These are phyloP conservation scores for Carassius gibelio DNA, from an alignment of 2,113 vertebrate species.

Conservation along the genomic window DNA sequence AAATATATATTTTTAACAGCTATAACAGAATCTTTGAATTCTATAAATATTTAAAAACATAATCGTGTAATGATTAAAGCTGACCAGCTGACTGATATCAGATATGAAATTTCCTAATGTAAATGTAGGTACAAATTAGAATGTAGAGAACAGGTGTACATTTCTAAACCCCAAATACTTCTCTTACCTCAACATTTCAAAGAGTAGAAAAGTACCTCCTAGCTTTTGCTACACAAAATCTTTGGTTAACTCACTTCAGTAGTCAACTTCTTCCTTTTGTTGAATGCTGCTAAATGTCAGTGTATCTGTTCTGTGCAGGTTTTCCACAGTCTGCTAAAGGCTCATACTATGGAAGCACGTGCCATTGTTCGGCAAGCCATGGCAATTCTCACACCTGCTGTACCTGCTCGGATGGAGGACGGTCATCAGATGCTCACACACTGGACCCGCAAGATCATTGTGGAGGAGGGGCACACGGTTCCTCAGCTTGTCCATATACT, in stretches of 20 bases:
- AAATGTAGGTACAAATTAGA: too few species aligned
- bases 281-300: neutral
- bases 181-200: neutral
- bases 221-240: neutral
- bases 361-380: constrained; percentile 96
- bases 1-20: too few species aligned
- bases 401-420: constrained; percentile 97
- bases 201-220: neutral
- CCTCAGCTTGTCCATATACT: constrained; percentile 96
- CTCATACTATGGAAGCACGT: constrained; percentile 96
- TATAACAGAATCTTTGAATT: too few species aligned
- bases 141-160: too few species aligned
- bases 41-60: too few species aligned
- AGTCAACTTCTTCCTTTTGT: neutral
- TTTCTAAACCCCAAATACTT: neutral
- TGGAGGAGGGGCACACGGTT: constrained; percentile 96
- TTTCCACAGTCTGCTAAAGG: constrained; percentile 96
- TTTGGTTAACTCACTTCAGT: neutral
- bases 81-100: too few species aligned
- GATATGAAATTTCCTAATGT: too few species aligned
- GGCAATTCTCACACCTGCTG: constrained; percentile 96
- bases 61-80: too few species aligned
- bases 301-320: constrained; percentile 74
- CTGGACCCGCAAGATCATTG: constrained; percentile 98
- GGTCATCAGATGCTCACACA: constrained; percentile 99